Evolutionary conservation across 35 echinoderm and acorn worm species (phyloP), one percentile per base, ranked within the genome.

Genomic region (Strongylocentrotus purpuratus): DNA sequence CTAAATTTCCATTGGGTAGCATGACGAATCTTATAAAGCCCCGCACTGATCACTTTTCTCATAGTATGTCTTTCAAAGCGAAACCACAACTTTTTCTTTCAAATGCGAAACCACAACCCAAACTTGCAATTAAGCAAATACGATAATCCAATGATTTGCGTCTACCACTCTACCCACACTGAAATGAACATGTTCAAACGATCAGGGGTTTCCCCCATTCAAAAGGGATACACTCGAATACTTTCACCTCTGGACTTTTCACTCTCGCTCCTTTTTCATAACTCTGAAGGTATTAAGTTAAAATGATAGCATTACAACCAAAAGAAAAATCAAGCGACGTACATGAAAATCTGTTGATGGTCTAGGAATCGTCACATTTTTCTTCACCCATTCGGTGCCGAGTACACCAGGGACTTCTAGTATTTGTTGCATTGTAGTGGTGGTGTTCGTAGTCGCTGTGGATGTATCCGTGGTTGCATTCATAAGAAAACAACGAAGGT

Each of bases 281-380:
- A 41, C 35, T 41, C 35, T 41, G 35, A 41, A 41, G 35, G 35
- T 41, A 41, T 41, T 41, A 41, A 41, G 35, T 41, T 41, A 41
- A 41, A 41, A 41, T 41, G 35, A 41, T 41, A 41, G 3, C 35
- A 20, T 85, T 85, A 85, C n/a, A 31, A 85, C n/a, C n/a, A 20
- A 85, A 85, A 31, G 0, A 85, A 85, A 85, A 85, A 85, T 20
- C 15, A 31, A 85, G 20, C 31, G n/a, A 89, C 87, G 32, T 89
- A 93, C 91, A n/a, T 93, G 48, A 46, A 93, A 93, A 93, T 93
- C 48, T 58, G 25, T 4, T 7, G 91, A 3, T 32, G 48, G 46
- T 41, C 33, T 22, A 25, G 32, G 87, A 78, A 78, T 28, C 5
- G 87, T 89, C 12, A 89, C 32, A 25, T 46, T 89, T 89, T 93